These are phyloP conservation scores for Ariolimax columbianus DNA, from an alignment of 2,888 invertebrate genomes.

Conservation along the genomic window DNA sequence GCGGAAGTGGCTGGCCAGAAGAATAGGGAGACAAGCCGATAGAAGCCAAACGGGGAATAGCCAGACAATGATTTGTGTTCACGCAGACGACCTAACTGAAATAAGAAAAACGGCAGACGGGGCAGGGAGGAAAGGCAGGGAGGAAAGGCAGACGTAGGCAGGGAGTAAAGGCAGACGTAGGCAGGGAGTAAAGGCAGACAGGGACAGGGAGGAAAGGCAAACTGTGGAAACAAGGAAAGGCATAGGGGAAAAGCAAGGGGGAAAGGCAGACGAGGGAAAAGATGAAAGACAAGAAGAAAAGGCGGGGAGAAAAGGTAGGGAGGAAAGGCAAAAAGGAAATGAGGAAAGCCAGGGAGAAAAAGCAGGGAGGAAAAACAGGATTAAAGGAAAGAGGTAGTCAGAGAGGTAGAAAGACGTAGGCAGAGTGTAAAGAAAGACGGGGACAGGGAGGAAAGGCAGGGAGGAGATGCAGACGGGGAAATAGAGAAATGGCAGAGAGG, in stretches of 20 bases:
- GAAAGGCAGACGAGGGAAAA: not conserved
- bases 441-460: not conserved
- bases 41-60: not conserved
- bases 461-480: not conserved
- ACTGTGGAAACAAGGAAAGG: not conserved
- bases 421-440: no score
- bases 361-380: not conserved
- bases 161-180: not conserved
- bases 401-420: no score
- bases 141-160: not conserved
- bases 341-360: not conserved
- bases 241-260: not conserved
- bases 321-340: no score
- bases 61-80: not conserved
- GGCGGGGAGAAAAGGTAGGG: not conserved
- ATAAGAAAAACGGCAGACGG: not conserved
- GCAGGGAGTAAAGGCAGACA: not conserved
- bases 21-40: not conserved
- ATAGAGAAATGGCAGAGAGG: not conserved
- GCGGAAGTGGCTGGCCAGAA: not conserved
- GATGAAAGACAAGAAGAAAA: not conserved
- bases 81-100: not conserved
- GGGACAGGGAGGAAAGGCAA: not conserved
- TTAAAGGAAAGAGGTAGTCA: no score
- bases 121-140: not conserved